Base-by-base conservation (phyloP, 2,797 vertebrate genomes). In the Scolopax rusticola region DNA sequence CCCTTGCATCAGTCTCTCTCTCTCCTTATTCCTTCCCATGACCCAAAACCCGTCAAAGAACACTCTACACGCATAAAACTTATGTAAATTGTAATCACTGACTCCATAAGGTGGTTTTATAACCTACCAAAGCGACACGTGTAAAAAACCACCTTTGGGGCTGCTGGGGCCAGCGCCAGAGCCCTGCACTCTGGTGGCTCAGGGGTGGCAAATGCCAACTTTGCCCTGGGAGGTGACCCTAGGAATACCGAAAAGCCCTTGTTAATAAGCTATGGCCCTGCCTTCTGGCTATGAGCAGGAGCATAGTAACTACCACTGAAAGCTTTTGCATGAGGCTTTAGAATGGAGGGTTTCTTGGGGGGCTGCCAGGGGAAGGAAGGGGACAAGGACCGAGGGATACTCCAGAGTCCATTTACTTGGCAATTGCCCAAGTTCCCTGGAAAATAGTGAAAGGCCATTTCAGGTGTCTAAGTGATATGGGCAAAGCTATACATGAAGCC, bases 321-420 rank as follows among this genome's bases (percentile, higher is more conserved):
- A 75, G 41, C 24, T 69, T 78, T 63, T 74, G 15, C 43, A 51
- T 41, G 43, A 60, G 28, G 23, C 1, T 1, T 59, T 56, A 56
- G 28, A 36, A 38, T 8, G 16, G n/a, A 59, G 16, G 17, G 6
- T 67, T 18, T 63, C 28, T 11, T 5, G 27, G 8, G 32, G 20
- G 5, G 1, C 73, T 78, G 59, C 21, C 19, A 23, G 23, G 12
- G 10, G 18, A 65, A 40, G 5, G 1, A 40, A 2, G 1, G 10
- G 5, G 7, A 33, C 4, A 64, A 28, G n/a, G 50, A 27, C 60
- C 45, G 48, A 77, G 24, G 43, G 43, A 32, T 63, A 16, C 7
- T 69, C 9, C 21, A 28, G 38, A 19, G 24, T 41, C 53, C 4
- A 2, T 61, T 68, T 68, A 27, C 24, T 78, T 75, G 57, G 27